Evolutionary conservation across 2,797 vertebrate species (phyloP).

Genomic region (Neosalanx taihuensis): DNA sequence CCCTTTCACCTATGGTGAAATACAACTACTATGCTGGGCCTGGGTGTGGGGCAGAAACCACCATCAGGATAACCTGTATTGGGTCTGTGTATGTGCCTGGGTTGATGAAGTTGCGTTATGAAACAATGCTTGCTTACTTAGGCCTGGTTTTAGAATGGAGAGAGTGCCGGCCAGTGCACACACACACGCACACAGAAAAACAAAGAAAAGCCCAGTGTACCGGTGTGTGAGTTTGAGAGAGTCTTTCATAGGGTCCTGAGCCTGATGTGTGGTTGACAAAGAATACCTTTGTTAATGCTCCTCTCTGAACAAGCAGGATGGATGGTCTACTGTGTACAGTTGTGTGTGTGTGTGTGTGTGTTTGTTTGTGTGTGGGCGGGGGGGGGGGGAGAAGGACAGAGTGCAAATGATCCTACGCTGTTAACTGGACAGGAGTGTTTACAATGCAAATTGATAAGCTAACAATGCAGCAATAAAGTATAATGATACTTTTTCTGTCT

Average conservation of each 20-base stretch:
- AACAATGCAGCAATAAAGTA: background rate
- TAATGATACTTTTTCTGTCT: background rate
- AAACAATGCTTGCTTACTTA: background rate
- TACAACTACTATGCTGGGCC: too few relatives aligned
- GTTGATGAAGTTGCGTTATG: background rate
- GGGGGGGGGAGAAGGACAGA: background rate
- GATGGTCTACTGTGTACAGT: background rate
- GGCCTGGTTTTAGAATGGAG: background rate
- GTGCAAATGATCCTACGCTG: background rate
- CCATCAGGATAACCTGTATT: too few relatives aligned
- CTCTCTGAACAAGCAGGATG: background rate
- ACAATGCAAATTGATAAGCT: background rate
- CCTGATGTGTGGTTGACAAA: background rate
- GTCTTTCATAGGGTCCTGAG: background rate
- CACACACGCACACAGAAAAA: background rate
- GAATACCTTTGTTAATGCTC: conserved; percentile 1
- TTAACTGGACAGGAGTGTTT: background rate
- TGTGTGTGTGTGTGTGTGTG: conserved; percentile 4
- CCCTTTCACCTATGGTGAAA: too few relatives aligned
- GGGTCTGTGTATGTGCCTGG: too few relatives aligned
- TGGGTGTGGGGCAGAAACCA: too few relatives aligned
- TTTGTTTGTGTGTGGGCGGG: conserved; percentile 1
- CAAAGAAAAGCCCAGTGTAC: background rate
- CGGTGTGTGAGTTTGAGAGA: too few relatives aligned
- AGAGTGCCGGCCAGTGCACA: background rate